Evolutionary conservation across 2,888 invertebrate species (phyloP).

Genomic region (Acanthosepion lycidas): DNA sequence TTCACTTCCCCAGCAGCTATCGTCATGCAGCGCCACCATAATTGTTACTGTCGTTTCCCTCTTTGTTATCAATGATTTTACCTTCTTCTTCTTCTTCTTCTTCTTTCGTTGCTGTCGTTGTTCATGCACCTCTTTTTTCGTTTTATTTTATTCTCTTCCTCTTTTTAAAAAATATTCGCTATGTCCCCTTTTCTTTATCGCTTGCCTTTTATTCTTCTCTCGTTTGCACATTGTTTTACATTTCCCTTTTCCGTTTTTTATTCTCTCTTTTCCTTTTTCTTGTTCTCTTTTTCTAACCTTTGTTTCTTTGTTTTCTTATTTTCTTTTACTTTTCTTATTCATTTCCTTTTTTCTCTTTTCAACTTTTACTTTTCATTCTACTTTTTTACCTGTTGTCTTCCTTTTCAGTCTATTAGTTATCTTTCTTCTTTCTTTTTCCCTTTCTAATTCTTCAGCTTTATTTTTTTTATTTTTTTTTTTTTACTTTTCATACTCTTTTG

Average conservation of each 20-base stretch:
- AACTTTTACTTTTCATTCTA: not conserved
- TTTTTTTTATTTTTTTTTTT: not conserved
- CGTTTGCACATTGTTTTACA: fast-evolving
- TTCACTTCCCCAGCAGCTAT: not conserved
- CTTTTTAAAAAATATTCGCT: not conserved
- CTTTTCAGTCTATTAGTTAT: not conserved
- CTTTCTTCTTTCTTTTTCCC: not conserved
- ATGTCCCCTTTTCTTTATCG: no score
- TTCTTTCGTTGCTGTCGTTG: not conserved
- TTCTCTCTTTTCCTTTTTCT: not conserved
- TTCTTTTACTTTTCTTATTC: not conserved
- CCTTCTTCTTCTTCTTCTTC: not conserved
- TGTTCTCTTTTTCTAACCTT: not conserved
- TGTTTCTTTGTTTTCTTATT: not conserved
- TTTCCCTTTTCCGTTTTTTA: not conserved
- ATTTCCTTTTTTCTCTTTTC: not conserved
- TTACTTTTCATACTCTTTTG: not conserved
- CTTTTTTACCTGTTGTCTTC: not conserved
- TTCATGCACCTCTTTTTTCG: not conserved
- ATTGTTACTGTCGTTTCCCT: not conserved
- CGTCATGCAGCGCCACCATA: not conserved
- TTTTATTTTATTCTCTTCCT: not conserved
- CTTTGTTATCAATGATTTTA: not conserved
- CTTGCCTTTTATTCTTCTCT: not conserved
- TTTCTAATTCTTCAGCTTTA: no score